Percentiles rank a stretch among this genome's conserved stretches.
Conservation (phyloP, 2,113 vertebrate genomes). For the Sceloporus tristichus region DNA sequence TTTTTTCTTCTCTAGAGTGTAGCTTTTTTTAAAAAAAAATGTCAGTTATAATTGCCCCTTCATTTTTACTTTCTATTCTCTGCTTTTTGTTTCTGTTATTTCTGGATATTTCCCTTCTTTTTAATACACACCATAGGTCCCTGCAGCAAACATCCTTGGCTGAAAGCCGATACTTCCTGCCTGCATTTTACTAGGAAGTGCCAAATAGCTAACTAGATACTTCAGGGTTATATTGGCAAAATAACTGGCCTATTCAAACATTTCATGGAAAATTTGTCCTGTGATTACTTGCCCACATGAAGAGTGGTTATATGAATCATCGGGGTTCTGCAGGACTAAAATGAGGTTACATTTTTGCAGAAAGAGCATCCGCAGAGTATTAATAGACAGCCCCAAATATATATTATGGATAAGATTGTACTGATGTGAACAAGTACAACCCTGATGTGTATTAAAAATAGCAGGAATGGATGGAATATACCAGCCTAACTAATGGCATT, state of each 20-base stretch:
- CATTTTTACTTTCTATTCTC: conserved; percentile 13
- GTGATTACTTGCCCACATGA: neutral
- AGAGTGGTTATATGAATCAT: neutral
- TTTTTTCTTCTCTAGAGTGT: conserved; percentile 35
- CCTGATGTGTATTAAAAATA: neutral
- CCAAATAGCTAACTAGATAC: neutral
- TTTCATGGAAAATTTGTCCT: neutral
- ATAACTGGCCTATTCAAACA: neutral
- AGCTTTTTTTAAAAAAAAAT: conserved; percentile 24
- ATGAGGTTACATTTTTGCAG: neutral
- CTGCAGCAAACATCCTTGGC: neutral
- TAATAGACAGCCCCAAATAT: neutral
- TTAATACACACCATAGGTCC: neutral
- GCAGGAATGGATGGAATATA: neutral
- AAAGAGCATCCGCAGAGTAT: neutral
- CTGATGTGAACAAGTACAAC: neutral
- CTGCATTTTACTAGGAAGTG: neutral
- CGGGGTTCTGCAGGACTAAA: neutral
- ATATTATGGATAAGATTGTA: neutral
- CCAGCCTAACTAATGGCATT: no score
- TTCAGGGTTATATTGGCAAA: conserved; percentile 4
- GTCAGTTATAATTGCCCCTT: neutral
- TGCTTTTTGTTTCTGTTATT: conserved; percentile 3
- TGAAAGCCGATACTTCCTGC: neutral
- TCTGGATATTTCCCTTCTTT: neutral